Evolutionary conservation across 2,797 vertebrate genomes (phyloP).

Genomic region (Chelidonichthys spinosus): DNA sequence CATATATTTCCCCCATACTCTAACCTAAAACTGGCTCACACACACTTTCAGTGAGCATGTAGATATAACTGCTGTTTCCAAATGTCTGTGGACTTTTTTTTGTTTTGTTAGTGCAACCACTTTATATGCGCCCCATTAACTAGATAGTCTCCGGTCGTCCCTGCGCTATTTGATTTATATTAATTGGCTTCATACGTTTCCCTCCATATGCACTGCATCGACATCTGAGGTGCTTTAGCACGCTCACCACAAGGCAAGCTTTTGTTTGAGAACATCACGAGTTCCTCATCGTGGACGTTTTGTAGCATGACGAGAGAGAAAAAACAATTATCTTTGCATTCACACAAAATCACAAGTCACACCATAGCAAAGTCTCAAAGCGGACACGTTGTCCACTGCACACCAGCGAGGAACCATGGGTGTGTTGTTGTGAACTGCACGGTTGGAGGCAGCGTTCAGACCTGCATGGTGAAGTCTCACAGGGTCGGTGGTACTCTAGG

Average conservation of each 20-base stretch:
- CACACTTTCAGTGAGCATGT: constrained; percentile 1
- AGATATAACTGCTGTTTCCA: background rate
- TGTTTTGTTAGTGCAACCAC: constrained; percentile 13
- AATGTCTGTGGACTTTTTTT: background rate
- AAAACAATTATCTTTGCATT: constrained; percentile 42
- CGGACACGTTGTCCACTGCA: constrained; percentile 8
- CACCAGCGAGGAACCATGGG: constrained; percentile 4
- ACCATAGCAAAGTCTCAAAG: background rate
- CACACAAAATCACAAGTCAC: constrained; percentile 17
- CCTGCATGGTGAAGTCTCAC: constrained; percentile 19
- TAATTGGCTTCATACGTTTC: constrained; percentile 29
- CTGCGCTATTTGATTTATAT: constrained; percentile 13
- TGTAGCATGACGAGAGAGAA: constrained; percentile 7
- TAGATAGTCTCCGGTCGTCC: background rate
- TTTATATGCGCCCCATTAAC: constrained; percentile 12
- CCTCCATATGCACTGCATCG: constrained; percentile 31
- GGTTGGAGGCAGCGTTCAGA: constrained; percentile 27
- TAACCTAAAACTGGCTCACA: constrained; percentile 1
- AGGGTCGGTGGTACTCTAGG: constrained; percentile 70
- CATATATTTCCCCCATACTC: background rate
- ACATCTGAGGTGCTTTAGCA: constrained; percentile 15
- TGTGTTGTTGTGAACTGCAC: constrained; percentile 32
- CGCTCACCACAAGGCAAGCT: constrained; percentile 14
- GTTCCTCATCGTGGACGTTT: constrained; percentile 18
- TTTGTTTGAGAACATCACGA: constrained; percentile 23